phyloP scores from a whole-genome alignment of 2,113 vertebrate genomes.

The Todiramphus saurophagus region DNA sequence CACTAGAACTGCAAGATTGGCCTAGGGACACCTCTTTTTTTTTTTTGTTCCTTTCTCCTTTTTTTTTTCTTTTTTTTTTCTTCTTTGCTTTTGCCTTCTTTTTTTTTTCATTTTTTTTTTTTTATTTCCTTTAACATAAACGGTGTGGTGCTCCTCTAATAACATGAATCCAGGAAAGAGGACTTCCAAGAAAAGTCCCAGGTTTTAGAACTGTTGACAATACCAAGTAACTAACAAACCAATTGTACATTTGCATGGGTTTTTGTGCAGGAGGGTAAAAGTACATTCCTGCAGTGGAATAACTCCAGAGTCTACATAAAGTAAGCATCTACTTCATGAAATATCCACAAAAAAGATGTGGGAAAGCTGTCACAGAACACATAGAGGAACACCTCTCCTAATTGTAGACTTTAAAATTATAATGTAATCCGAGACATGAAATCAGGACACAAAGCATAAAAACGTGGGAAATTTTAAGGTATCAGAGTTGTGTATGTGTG shows the following conservation, averaged over 20 bases:
- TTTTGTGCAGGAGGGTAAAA: not conserved
- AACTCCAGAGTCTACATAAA: not conserved
- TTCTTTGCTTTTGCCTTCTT: too few species aligned
- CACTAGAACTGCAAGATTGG: not conserved
- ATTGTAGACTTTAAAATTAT: not conserved
- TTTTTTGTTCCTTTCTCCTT: too few species aligned
- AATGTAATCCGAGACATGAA: not conserved
- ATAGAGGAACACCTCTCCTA: not conserved
- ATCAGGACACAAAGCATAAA: not conserved
- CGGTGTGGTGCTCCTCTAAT: not conserved
- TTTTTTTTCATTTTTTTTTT: too few species aligned
- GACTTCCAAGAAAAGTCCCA: not conserved
- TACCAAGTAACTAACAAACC: not conserved
- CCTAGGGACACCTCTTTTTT: too few species aligned
- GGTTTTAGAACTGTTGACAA: not conserved
- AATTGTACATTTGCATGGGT: accelerated
- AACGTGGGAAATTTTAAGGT: not conserved
- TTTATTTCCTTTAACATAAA: not conserved
- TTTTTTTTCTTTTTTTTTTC: too few species aligned
- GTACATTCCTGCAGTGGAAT: not conserved
- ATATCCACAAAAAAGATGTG: not conserved
- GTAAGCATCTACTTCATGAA: not conserved
- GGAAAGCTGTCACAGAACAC: not conserved
- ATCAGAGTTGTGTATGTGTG: not conserved
- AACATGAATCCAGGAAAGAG: not conserved